phyloP scores from a whole-genome alignment of 2,797 vertebrate species.

The Coilia nasus region DNA sequence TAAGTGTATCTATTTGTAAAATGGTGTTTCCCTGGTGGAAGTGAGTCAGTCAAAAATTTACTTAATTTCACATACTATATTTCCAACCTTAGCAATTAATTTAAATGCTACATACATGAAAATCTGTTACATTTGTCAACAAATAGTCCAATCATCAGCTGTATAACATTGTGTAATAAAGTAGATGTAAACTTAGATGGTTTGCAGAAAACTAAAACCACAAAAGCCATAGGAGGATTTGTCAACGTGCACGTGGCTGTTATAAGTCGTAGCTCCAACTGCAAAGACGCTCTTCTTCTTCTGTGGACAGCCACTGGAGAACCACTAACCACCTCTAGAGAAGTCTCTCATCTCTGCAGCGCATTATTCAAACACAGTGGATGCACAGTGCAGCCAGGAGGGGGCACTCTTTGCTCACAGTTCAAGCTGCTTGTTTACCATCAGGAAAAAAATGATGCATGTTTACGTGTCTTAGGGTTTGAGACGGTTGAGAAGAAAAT shows the following conservation, averaged over 20 bases:
- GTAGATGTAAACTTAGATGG: neutral
- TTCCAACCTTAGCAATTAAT: neutral
- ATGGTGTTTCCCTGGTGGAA: neutral
- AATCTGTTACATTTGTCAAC: neutral
- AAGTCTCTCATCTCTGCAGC: neutral
- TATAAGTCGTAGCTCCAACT: too few species aligned
- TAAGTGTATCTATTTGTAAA: neutral
- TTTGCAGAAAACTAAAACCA: neutral
- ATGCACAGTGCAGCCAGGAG: neutral
- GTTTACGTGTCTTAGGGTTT: neutral
- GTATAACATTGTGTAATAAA: too few species aligned
- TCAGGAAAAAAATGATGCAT: neutral
- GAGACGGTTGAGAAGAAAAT: neutral
- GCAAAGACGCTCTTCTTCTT: too few species aligned
- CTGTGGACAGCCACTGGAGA: too few species aligned
- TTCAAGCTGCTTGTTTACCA: neutral
- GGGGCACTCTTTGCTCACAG: neutral
- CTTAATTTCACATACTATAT: neutral
- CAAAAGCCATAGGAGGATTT: too few species aligned
- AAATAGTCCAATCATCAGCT: too few species aligned
- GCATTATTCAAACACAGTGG: neutral
- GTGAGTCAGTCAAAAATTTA: neutral
- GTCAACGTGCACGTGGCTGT: too few species aligned
- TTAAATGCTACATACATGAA: neutral
- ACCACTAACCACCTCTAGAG: neutral